Evolutionary conservation across 2,797 vertebrate species (phyloP).

Genomic region (Melanotaenia trifasciata): DNA sequence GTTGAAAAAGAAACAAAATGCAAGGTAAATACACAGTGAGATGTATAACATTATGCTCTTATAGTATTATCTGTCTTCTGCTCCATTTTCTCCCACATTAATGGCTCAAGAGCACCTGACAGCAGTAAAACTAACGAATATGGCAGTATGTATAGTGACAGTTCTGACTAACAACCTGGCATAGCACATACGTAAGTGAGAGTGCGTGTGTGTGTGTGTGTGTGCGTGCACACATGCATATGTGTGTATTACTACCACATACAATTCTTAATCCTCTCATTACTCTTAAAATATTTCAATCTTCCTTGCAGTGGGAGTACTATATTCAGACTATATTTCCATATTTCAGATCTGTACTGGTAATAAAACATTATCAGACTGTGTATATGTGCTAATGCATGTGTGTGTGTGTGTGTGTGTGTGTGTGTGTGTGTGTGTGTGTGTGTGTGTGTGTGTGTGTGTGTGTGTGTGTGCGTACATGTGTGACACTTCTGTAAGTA

Average conservation of each 20-base stretch:
- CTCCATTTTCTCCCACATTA: constrained; percentile 46
- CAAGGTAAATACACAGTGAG: constrained; percentile 26
- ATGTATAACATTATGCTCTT: constrained; percentile 31
- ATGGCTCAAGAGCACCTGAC: constrained; percentile 54
- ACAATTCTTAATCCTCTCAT: constrained; percentile 59
- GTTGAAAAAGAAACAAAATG: constrained; percentile 15
- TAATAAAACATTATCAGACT: constrained; percentile 23
- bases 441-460: background rate
- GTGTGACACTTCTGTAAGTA: background rate
- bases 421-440: background rate
- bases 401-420: no score
- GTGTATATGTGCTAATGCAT: background rate
- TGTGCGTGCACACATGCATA: background rate
- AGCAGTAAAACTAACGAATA: constrained; percentile 40
- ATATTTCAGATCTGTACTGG: constrained; percentile 43
- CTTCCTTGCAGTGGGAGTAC: constrained; percentile 32
- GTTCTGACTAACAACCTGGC: constrained; percentile 62
- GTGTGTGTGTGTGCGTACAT: background rate
- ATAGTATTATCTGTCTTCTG: constrained; percentile 19
- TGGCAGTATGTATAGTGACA: constrained; percentile 43
- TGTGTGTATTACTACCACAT: background rate
- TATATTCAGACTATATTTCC: constrained; percentile 64
- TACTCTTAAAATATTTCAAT: constrained; percentile 56
- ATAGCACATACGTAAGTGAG: constrained; percentile 25
- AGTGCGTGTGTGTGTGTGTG: background rate